Evolutionary conservation across 2,113 vertebrate species (phyloP).

Genomic region (Cyphomyrus plagiostoma): DNA sequence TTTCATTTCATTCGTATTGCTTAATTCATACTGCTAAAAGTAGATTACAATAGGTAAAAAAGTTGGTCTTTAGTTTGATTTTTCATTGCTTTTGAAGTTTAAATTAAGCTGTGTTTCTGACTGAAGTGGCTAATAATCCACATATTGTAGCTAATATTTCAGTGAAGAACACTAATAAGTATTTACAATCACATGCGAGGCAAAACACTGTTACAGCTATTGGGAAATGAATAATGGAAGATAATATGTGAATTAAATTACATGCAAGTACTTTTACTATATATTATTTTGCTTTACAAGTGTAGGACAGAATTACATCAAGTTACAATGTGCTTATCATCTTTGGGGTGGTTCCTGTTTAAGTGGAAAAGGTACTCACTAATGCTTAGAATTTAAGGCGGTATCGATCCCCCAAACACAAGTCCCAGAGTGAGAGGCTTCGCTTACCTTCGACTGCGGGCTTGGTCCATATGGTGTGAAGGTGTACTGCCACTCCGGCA

Average conservation of each 20-base stretch:
- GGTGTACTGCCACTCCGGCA: conserved; percentile 90
- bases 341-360: background rate
- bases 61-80: background rate
- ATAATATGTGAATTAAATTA: background rate
- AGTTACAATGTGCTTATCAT: background rate
- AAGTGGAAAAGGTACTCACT: background rate
- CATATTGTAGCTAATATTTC: background rate
- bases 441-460: conserved; percentile 83
- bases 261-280: background rate
- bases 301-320: background rate
- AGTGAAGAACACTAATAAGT: background rate
- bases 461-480: conserved; percentile 89
- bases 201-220: background rate
- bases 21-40: background rate
- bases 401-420: background rate
- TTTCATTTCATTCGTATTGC: background rate
- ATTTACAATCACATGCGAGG: background rate
- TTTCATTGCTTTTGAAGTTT: background rate
- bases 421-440: background rate
- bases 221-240: background rate
- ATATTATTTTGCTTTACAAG: background rate
- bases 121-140: background rate
- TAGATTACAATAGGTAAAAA: background rate
- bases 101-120: background rate
- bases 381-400: background rate